Conservation (phyloP, 2,113 vertebrate species). For the Oenanthe oenanthe region DNA sequence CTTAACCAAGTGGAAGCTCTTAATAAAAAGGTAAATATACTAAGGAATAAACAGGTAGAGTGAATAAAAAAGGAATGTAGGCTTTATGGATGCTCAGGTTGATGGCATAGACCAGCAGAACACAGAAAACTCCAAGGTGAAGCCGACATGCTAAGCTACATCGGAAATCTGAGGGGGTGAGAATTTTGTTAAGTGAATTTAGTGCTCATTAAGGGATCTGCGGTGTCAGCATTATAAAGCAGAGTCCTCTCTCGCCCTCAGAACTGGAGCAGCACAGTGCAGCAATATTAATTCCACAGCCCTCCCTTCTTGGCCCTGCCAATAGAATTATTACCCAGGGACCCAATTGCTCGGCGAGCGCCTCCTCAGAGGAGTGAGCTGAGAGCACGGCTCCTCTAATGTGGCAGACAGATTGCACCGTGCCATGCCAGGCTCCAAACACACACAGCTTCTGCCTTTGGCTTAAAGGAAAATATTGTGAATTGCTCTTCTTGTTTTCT, state of each 20-base stretch:
- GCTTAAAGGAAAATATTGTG: not conserved
- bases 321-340: constrained; percentile 53
- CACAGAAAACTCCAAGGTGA: not conserved
- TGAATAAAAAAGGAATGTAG: constrained; percentile 13
- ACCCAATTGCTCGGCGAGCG: constrained; percentile 4
- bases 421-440: not conserved
- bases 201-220: constrained; percentile 68
- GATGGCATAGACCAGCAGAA: not conserved
- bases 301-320: constrained; percentile 53
- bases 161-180: constrained; percentile 36
- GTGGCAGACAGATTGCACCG: not conserved
- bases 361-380: not conserved
- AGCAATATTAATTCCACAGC: constrained; percentile 49
- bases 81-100: constrained; percentile 17
- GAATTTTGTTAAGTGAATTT: constrained; percentile 70
- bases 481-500: not conserved
- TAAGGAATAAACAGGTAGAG: constrained; percentile 49
- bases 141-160: not conserved
- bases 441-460: not conserved
- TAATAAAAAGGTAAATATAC: constrained; percentile 64
- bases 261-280: constrained; percentile 30
- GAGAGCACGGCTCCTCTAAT: not conserved
- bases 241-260: constrained; percentile 38
- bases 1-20: constrained; percentile 59
- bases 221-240: constrained; percentile 50